A percentile compares a stretch with the other conserved stretches of the same genome.
phyloP scores from a whole-genome alignment of 2,113 vertebrate species.

The Xenotilapia flavipinnis region DNA sequence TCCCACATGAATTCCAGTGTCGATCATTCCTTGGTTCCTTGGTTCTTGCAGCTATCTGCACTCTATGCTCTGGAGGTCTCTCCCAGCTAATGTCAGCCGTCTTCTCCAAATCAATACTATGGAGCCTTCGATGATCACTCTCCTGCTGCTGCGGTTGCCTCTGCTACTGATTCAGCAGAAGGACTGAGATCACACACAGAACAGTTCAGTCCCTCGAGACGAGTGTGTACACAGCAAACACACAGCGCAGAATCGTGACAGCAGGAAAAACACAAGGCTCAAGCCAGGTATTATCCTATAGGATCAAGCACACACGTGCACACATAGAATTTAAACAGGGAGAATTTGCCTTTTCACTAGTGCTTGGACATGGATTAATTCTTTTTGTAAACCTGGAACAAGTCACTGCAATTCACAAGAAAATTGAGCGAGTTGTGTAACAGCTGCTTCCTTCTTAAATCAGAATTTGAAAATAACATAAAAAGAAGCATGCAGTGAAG shows the following conservation, averaged over 20 bases:
- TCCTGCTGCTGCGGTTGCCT: slow-evolving; percentile 1
- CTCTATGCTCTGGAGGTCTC: not conserved
- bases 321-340: not conserved
- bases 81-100: slow-evolving; percentile 18
- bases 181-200: not conserved
- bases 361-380: not conserved
- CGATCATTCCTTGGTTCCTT: not conserved
- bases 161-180: not conserved
- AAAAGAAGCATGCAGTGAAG: slow-evolving; percentile 9
- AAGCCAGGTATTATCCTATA: not conserved
- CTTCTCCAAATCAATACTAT: slow-evolving; percentile 39
- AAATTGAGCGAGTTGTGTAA: not conserved
- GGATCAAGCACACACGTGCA: not conserved
- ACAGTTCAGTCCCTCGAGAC: not conserved
- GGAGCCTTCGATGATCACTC: slow-evolving; percentile 33
- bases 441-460: slow-evolving; percentile 7
- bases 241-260: not conserved
- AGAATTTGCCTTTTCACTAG: not conserved
- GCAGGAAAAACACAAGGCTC: not conserved
- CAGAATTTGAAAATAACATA: slow-evolving; percentile 17
- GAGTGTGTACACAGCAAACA: not conserved
- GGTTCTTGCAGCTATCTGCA: slow-evolving; percentile 3
- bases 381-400: not conserved
- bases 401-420: not conserved
- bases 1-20: not conserved